These are phyloP conservation scores for Synanthedon vespiformis DNA, from an alignment of 2,888 invertebrate species.

Conservation along the genomic window DNA sequence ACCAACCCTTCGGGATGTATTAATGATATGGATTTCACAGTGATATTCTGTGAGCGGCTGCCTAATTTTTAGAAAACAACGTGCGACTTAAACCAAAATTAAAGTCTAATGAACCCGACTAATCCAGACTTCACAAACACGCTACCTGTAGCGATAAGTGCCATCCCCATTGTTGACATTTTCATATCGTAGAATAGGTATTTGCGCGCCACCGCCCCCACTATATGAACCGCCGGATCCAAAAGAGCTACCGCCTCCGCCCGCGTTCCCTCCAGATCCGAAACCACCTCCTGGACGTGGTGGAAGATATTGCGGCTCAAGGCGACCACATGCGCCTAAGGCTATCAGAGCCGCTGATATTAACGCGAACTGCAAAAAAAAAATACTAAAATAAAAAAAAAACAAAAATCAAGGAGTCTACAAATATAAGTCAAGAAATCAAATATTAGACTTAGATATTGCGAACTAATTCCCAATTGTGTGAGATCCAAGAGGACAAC, in stretches of 20 bases:
- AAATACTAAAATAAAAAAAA: too few species aligned
- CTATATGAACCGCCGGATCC: constrained; percentile 16
- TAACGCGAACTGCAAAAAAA: constrained; percentile 12
- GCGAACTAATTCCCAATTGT: too few species aligned
- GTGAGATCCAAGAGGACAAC: too few species aligned
- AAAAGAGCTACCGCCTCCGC: constrained; percentile 20
- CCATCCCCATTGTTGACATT: constrained; percentile 76
- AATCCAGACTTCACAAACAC: not conserved
- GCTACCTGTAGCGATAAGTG: constrained; percentile 73
- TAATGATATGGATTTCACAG: too few species aligned
- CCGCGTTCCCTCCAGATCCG: constrained; percentile 17
- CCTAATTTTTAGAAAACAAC: too few species aligned
- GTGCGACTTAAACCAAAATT: too few species aligned
- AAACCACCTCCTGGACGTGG: constrained; percentile 24
- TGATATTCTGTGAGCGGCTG: too few species aligned
- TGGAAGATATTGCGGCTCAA: constrained; percentile 41
- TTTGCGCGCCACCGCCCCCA: constrained; percentile 44
- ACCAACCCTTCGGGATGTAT: too few species aligned
- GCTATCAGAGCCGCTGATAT: constrained; percentile 37
- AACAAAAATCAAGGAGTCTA: too few species aligned
- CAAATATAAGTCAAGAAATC: too few species aligned
- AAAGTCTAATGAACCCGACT: too few species aligned
- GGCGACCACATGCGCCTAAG: constrained; percentile 38
- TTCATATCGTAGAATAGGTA: constrained; percentile 72
- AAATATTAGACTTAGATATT: too few species aligned